These are phyloP conservation scores for Chiloscyllium punctatum DNA, from an alignment of 2,797 vertebrate species.

Conservation along the genomic window DNA sequence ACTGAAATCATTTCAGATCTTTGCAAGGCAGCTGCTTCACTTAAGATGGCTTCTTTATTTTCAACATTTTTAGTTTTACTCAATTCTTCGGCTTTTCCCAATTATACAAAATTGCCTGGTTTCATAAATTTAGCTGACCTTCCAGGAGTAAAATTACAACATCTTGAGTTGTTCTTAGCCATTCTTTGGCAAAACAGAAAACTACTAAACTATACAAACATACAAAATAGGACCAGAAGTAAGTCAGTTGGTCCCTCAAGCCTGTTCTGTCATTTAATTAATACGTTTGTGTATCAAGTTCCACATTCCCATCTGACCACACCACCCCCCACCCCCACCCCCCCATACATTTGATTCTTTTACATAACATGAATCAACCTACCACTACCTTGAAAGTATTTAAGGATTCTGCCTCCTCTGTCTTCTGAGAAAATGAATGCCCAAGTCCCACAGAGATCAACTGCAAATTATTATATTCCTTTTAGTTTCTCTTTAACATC, in stretches of 20 bases:
- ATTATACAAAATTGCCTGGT: neutral
- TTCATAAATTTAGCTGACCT: neutral
- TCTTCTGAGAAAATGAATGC: too few relatives aligned
- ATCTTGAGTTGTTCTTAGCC: neutral
- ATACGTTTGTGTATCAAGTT: too few relatives aligned
- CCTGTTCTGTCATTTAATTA: too few relatives aligned
- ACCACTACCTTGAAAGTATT: too few relatives aligned
- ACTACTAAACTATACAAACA: neutral
- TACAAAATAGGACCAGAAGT: too few relatives aligned
- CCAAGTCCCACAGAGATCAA: too few relatives aligned
- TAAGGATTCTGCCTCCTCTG: too few relatives aligned
- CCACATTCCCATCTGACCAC: too few relatives aligned
- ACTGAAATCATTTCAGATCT: neutral
- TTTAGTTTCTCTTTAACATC: neutral
- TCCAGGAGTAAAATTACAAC: neutral
- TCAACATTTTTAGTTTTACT: neutral
- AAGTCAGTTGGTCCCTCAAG: too few relatives aligned
- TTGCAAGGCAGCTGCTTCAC: neutral
- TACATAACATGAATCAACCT: too few relatives aligned
- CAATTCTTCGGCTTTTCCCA: neutral
- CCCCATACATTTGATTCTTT: too few relatives aligned
- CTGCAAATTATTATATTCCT: neutral
- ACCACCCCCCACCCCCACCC: too few relatives aligned
- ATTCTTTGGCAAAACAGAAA: neutral
- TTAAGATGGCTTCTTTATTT: neutral